Evolutionary conservation across 2,888 invertebrate genomes (phyloP), one percentile per base, ranked within the genome.

Genomic region (Mechanitis messenoides): DNA sequence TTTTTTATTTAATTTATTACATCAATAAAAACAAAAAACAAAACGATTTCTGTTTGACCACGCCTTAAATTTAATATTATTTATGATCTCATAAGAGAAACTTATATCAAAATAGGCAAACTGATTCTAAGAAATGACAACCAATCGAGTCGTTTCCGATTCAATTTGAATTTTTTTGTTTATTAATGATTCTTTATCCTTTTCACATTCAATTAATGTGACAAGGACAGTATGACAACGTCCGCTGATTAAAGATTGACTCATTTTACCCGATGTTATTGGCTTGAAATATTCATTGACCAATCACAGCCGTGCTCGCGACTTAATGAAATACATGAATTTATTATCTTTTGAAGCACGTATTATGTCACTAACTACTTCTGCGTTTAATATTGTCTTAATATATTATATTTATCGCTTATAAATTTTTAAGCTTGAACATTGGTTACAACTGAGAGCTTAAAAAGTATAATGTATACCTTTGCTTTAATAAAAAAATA

Each of bases 291-390:
- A 50, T 50, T 50, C 50, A 50, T 31, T 50, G 50, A 50, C 50
- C 50, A 50, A 50, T 50, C 31, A 31, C 50, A n/a, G 31, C 1
- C 50, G 50, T 50, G 50, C 50, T 47, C 3, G 31, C 31, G 50
- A 50, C 50, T 50, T 50, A 50, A 50, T 50, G 50, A 50, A 50
- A 50, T 50, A 50, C 50, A 31, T 50, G 50, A 50, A 50, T 50
- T 50, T 50, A 50, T 50, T 50, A 50, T 50, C 31, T 50, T 50
- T 31, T 31, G 47, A 12, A 50, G 31, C 50, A 31, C 9, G 50
- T 11, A 50, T 50, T 50, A 50, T 50, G 50, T 50, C 50, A 50
- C 31, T 6, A 28, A 50, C 31, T 6, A 28, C 47, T n/a, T n/a
- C 6, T 47, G 28, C n/a, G 47, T 35, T 35, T 35, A 47, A 47